Conservation (phyloP, 2,113 vertebrate species). For the Pachyramphus minor region DNA sequence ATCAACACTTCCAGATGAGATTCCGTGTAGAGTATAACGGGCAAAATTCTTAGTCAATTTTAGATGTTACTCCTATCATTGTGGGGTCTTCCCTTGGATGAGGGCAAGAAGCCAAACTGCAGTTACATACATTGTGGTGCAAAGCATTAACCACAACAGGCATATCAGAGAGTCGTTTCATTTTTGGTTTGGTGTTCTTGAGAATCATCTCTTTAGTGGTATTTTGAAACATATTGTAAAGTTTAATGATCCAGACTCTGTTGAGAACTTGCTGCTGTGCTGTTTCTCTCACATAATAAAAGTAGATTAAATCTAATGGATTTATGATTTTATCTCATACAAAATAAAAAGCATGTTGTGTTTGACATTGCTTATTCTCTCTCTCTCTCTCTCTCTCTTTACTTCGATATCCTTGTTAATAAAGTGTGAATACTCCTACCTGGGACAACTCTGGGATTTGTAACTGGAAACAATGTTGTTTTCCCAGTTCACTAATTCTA, state of each 20-base stretch:
- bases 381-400: neutral
- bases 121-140: neutral
- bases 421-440: neutral
- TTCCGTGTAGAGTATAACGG: neutral
- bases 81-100: neutral
- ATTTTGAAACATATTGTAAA: slow-evolving; percentile 4
- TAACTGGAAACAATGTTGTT: neutral
- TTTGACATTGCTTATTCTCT: neutral
- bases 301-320: neutral
- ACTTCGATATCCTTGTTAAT: neutral
- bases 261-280: neutral
- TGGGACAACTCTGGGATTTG: neutral
- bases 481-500: neutral
- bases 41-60: neutral
- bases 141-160: neutral
- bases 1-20: neutral
- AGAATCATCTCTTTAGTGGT: neutral
- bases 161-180: neutral
- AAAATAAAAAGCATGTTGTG: neutral
- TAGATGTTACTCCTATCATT: neutral
- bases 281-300: neutral
- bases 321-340: neutral
- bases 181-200: neutral
- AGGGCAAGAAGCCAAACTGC: neutral
- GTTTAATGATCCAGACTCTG: neutral